Evolutionary conservation across 2,888 invertebrate genomes (phyloP), one percentile per base, ranked within the genome.

Genomic region (Drosophila kanekoi): DNA sequence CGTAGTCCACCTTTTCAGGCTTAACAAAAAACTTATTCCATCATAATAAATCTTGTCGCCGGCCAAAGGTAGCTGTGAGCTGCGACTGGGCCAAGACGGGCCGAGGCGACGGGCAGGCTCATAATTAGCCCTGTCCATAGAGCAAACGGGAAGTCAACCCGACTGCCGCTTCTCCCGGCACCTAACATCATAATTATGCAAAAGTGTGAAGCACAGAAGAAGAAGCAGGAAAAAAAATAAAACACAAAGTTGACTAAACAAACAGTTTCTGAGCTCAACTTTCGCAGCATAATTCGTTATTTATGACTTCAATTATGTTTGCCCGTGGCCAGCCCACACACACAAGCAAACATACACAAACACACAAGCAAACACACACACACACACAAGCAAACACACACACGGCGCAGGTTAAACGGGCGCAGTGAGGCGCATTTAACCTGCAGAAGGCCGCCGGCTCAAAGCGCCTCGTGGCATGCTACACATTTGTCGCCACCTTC

Each of bases 231-330:
- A 43, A 48, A 23, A 16, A 16, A 13, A 37, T 18, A 49, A 47
- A 44, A 48, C 38, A 48, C 61, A 51, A 67, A 79, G 76, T 72
- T 73, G 68, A 76, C 79, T 83, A 73, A 85, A 77, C 88, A 81
- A 77, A 79, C 80, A 70, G 54, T 68, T 79, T 59, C 53, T 54
- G 70, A 65, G 72, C 83, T 72, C 79, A 72, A 78, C 87, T 88
- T 86, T 86, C 65, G 73, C 71, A 89, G 80, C 86, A 87, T 89
- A 86, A 84, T 86, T 81, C 89, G 85, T 87, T 89, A 87, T 87
- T 87, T 87, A 89, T 88, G 81, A 80, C 88, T 86, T 86, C 89
- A 88, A 87, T 87, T 87, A 89, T 88, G 88, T 83, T 84, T 79
- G 81, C 72, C 81, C 75, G 70, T 76, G 70, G 84, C 82, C 85